These are phyloP conservation scores for Dolichotis patagonum DNA, from an alignment of 2,113 vertebrate species.

Conservation along the genomic window DNA sequence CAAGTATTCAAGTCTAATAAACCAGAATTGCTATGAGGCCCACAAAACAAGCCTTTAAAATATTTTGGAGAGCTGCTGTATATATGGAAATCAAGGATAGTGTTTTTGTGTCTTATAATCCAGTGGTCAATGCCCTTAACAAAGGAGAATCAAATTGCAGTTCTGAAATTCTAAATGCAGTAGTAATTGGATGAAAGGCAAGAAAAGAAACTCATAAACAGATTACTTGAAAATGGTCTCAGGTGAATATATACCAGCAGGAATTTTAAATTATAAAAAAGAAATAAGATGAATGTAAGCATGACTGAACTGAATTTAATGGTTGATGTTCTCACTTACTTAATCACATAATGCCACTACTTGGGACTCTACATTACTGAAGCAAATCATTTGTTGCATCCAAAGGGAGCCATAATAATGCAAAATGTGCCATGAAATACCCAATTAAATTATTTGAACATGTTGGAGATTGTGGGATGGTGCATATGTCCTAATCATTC, in stretches of 20 bases:
- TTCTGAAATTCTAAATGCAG: conserved; percentile 26
- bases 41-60: conserved; percentile 69
- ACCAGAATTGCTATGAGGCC: conserved; percentile 42
- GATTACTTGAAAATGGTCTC: conserved; percentile 67
- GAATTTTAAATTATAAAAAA: conserved; percentile 73
- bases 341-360: conserved; percentile 78
- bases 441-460: conserved; percentile 76
- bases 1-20: conserved; percentile 44
- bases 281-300: conserved; percentile 70
- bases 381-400: conserved; percentile 77
- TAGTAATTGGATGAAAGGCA: conserved; percentile 63
- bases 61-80: conserved; percentile 58
- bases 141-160: conserved; percentile 52
- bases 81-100: conserved; percentile 50
- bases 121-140: conserved; percentile 41
- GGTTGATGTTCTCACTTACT: conserved; percentile 70
- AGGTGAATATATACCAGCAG: conserved; percentile 64
- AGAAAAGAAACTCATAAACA: conserved; percentile 69
- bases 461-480: conserved; percentile 38
- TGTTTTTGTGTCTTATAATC: conserved; percentile 1
- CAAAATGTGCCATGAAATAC: conserved; percentile 77
- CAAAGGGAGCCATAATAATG: conserved; percentile 73
- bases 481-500: background rate
- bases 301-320: conserved; percentile 72
- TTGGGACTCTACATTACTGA: conserved; percentile 72